Conservation (phyloP, 2,888 invertebrate genomes). For the Acanthococcus lagerstroemiae region DNA sequence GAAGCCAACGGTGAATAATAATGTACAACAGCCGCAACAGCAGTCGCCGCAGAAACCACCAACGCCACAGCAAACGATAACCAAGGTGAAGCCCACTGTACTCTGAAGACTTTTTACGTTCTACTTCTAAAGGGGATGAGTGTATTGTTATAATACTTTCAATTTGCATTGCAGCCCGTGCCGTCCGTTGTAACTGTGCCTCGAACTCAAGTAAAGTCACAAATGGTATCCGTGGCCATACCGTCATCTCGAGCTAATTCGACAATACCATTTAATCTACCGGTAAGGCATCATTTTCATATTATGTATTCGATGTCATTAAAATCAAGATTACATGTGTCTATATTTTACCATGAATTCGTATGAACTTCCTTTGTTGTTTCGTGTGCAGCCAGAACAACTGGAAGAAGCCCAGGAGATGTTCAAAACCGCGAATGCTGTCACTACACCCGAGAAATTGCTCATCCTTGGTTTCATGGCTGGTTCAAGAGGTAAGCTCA, state of each 20-base stretch:
- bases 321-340: not conserved
- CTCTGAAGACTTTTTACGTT: not conserved
- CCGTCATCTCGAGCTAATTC: slow-evolving; percentile 7
- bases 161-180: not conserved
- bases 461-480: slow-evolving; percentile 97
- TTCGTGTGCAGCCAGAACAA: slow-evolving; percentile 69
- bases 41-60: slow-evolving; percentile 42
- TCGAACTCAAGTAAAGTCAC: slow-evolving; percentile 14
- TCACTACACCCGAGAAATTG: slow-evolving; percentile 92
- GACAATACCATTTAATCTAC: slow-evolving; percentile 49
- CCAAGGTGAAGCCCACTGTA: slow-evolving; percentile 6
- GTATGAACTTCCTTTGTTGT: not conserved
- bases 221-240: slow-evolving; percentile 18
- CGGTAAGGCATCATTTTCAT: too few relatives aligned
- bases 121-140: too few relatives aligned
- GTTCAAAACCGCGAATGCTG: slow-evolving; percentile 91
- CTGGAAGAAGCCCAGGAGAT: slow-evolving; percentile 95
- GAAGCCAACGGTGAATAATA: not conserved
- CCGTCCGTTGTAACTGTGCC: slow-evolving; percentile 10
- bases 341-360: slow-evolving; percentile 21
- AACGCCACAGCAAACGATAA: slow-evolving; percentile 33
- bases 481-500: slow-evolving; percentile 88
- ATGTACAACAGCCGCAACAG: slow-evolving; percentile 13
- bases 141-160: not conserved
- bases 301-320: too few relatives aligned